Base-by-base conservation (phyloP, 2,797 vertebrate species). In the Falco columbarius region DNA sequence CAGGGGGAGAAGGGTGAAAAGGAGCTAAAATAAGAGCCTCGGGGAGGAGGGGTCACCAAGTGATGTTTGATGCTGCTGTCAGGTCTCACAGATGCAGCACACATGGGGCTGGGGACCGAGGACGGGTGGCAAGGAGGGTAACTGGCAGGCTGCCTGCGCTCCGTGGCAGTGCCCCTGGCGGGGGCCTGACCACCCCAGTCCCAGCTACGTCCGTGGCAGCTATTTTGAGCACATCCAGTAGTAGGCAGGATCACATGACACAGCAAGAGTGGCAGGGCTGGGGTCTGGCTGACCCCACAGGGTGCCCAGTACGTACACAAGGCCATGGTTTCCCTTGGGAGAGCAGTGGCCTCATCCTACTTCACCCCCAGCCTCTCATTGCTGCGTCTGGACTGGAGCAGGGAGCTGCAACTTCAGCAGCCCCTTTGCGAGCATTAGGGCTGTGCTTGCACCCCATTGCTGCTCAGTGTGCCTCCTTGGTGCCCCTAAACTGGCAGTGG, bases 41-140 rank as follows among this genome's bases (percentile, higher is more conserved):
- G 0, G 47, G 55, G 61, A 82, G 72, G 92, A 90, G 61, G 14
- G 51, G 17, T 68, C 0, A 0, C 42, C 0, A 44, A 18, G 8
- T 20, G 6, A 20, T 55, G 51, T 56, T 42, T 42, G 32, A 10
- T 12, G n/a, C 36, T 42, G 36, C 63, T 61, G 29, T 71, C 1
- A 3, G 59, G 40, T 59, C 56, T 59, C 2, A 0, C 0, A 5
- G 75, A 32, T 36, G 40, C 18, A 23, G 65, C 30, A 30, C 1
- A 0, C 6, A 0, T 2, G 1, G 52, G 19, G 21, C 14, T 74
- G 73, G 24, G 52, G 52, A 23, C 34, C 0, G 0, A 51, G 47
- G n/a, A 6, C 21, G 26, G 44, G 5, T 51, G 52, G 49, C 1
- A 4, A 36, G 54, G 67, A 75, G 58, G 54, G 42, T 5, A 17